phyloP scores from a whole-genome alignment of 1,140 invertebrate genomes.

The Halesus radiatus region DNA sequence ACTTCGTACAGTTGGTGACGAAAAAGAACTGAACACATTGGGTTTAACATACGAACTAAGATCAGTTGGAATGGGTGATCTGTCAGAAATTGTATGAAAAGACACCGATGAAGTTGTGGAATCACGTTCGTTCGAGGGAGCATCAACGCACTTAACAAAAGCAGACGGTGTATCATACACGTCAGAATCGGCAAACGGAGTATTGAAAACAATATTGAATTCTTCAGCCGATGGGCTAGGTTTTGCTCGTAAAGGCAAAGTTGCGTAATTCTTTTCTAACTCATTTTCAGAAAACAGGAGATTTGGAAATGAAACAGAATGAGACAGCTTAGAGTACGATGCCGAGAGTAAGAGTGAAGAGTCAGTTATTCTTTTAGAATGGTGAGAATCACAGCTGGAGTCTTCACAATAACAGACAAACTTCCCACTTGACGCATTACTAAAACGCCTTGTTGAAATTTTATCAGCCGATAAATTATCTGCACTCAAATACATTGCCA shows the following conservation, averaged over 20 bases:
- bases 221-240: neutral
- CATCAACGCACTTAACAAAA: conserved; percentile 2
- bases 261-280: neutral
- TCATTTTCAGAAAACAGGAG: conserved; percentile 1
- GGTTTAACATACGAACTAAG: no score
- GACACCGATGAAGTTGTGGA: conserved; percentile 38
- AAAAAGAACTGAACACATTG: no score
- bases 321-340: conserved; percentile 33
- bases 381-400: conserved; percentile 62
- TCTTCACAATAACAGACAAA: conserved; percentile 68
- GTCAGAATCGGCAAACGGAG: conserved; percentile 7
- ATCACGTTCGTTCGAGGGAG: neutral
- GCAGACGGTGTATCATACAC: conserved; percentile 2
- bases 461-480: neutral
- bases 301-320: conserved; percentile 52
- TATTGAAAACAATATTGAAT: conserved; percentile 18
- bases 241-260: neutral
- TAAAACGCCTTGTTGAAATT: neutral
- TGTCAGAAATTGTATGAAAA: conserved; percentile 39
- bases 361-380: conserved; percentile 53
- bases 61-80: neutral
- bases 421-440: conserved; percentile 39
- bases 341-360: conserved; percentile 5
- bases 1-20: neutral
- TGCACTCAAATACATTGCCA: no score